These are phyloP conservation scores for Stegastes partitus DNA, from an alignment of 2,113 vertebrate species.

Conservation along the genomic window DNA sequence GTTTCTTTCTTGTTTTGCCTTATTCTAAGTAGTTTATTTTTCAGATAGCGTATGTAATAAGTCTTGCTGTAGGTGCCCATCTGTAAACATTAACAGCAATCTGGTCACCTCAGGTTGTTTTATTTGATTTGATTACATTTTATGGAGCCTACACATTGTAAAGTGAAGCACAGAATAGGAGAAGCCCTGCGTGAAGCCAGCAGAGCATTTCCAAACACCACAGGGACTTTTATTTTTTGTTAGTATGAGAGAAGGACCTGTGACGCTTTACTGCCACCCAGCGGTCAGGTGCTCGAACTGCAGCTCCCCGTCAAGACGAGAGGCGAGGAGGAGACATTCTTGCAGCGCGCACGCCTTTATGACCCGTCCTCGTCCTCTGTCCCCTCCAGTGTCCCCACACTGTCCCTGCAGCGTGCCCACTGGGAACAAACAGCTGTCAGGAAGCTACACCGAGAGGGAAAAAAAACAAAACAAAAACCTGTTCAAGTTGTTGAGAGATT, in stretches of 20 bases:
- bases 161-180: no score
- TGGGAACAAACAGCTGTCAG: slow-evolving; percentile 5
- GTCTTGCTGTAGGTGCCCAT: no score
- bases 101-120: no score
- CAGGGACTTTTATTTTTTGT: background rate
- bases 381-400: slow-evolving; percentile 21
- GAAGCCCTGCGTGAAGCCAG: background rate
- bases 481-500: slow-evolving; percentile 17
- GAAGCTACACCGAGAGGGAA: background rate
- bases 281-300: slow-evolving; percentile 52
- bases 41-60: no score
- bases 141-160: no score
- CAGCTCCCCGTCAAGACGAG: background rate
- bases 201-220: background rate
- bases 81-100: no score
- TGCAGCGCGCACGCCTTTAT: slow-evolving; percentile 56
- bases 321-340: slow-evolving; percentile 53
- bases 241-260: background rate
- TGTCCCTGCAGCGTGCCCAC: slow-evolving; percentile 15
- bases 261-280: slow-evolving; percentile 42
- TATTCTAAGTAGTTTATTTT: no score
- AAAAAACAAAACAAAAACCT: background rate
- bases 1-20: no score
- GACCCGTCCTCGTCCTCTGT: slow-evolving; percentile 62
- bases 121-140: no score